Evolutionary conservation across 1,140 invertebrate genomes (phyloP).

Genomic region (Danaus plexippus): DNA sequence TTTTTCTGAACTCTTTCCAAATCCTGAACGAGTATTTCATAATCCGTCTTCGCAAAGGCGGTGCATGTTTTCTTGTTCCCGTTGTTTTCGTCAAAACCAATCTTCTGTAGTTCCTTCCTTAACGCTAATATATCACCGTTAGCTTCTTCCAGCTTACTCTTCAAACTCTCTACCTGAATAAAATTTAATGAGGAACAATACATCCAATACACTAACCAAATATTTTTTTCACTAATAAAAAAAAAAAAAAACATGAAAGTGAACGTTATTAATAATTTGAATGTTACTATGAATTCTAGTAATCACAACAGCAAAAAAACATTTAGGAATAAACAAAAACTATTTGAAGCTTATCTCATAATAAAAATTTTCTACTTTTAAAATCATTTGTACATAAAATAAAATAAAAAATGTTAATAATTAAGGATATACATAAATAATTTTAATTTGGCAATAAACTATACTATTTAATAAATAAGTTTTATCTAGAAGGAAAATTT

Average conservation of each 20-base stretch:
- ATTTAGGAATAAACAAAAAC: no score
- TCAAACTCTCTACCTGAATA: conserved; percentile 44
- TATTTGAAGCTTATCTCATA: no score
- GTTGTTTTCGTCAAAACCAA: conserved; percentile 22
- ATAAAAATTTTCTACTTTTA: no score
- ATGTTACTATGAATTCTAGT: no score
- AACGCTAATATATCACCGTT: conserved; percentile 53
- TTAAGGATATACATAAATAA: no score
- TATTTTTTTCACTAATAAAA: conserved; percentile 5
- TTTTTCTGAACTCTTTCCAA: conserved; percentile 59
- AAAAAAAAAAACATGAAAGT: neutral
- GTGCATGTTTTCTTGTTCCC: conserved; percentile 28
- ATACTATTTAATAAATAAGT: neutral
- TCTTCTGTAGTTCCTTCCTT: conserved; percentile 52
- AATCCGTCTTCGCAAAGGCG: conserved; percentile 40
- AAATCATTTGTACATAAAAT: no score
- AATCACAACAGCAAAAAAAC: no score
- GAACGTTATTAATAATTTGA: no score
- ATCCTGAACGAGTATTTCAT: conserved; percentile 54
- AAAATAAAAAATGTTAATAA: no score
- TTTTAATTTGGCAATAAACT: neutral
- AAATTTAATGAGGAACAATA: conserved; percentile 5
- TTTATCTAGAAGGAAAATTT: no score
- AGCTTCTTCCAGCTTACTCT: conserved; percentile 53
- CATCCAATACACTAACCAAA: neutral